Conservation (phyloP, 2,797 vertebrate genomes). For the Hipposideros larvatus region DNA sequence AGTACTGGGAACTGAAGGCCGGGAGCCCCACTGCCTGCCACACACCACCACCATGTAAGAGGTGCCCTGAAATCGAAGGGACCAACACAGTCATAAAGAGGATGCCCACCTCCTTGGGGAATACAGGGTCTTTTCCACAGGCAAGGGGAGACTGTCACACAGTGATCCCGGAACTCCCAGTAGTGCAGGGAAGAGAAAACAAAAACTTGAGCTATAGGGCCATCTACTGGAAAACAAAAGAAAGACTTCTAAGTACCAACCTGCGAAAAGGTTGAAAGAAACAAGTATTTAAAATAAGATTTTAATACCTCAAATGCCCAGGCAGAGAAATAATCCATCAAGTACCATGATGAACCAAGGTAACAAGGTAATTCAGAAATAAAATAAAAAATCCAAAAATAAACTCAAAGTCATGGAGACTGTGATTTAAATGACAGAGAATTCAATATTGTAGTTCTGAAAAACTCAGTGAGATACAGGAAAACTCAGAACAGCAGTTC, state of each 20-base stretch:
- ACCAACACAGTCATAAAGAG: neutral
- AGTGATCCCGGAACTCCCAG: neutral
- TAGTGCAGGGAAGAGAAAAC: neutral
- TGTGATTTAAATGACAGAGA: neutral
- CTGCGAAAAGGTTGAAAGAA: neutral
- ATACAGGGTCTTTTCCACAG: neutral
- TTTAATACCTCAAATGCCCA: neutral
- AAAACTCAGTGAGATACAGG: neutral
- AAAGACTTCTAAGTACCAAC: neutral
- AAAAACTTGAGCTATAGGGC: neutral
- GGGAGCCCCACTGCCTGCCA: neutral
- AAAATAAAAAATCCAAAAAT: neutral
- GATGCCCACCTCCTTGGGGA: neutral
- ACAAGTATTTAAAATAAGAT: neutral
- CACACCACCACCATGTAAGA: neutral
- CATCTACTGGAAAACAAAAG: neutral
- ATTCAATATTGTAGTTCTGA: neutral
- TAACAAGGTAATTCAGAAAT: neutral
- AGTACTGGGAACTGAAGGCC: neutral
- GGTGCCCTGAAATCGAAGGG: neutral
- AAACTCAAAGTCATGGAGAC: too few relatives aligned
- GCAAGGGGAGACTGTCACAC: neutral
- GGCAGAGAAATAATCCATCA: neutral
- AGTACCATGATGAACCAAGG: neutral
- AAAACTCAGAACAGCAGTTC: neutral